These are phyloP conservation scores for Oryzias sinensis DNA, from an alignment of 2,797 vertebrate genomes.

Conservation along the genomic window DNA sequence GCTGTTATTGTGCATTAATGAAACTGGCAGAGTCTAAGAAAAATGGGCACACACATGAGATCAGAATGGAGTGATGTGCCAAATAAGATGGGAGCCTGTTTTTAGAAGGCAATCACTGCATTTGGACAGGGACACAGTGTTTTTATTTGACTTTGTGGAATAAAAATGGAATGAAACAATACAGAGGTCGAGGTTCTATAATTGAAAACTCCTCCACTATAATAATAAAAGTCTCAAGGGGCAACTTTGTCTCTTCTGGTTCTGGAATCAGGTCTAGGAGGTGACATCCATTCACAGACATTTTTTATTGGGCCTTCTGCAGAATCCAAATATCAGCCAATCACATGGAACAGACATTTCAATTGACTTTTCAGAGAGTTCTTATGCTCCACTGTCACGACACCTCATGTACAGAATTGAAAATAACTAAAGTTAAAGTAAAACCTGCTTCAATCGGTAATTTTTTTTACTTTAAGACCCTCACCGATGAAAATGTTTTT, in stretches of 20 bases:
- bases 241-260: conserved; percentile 31
- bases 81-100: conserved; percentile 20
- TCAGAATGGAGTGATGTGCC: conserved; percentile 49
- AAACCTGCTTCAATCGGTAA: too few relatives aligned
- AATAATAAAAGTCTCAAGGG: conserved; percentile 24
- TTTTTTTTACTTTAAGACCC: too few relatives aligned
- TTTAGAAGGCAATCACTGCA: conserved; percentile 6
- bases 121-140: conserved; percentile 11
- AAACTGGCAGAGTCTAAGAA: conserved; percentile 41
- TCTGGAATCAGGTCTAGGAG: conserved; percentile 43
- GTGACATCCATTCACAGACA: conserved; percentile 47
- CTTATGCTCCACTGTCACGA: too few relatives aligned
- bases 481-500: too few relatives aligned
- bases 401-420: too few relatives aligned
- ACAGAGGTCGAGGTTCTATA: conserved; percentile 9
- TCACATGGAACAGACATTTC: conserved; percentile 40
- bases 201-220: conserved; percentile 7
- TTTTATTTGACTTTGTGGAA: conserved; percentile 20
- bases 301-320: conserved; percentile 66
- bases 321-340: conserved; percentile 64
- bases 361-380: conserved; percentile 31
- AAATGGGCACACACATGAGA: conserved; percentile 35
- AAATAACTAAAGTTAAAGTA: too few relatives aligned
- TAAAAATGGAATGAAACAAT: conserved; percentile 8
- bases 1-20: conserved; percentile 58